phyloP scores from a whole-genome alignment of 2,113 vertebrate genomes.

The Chinchilla lanigera region DNA sequence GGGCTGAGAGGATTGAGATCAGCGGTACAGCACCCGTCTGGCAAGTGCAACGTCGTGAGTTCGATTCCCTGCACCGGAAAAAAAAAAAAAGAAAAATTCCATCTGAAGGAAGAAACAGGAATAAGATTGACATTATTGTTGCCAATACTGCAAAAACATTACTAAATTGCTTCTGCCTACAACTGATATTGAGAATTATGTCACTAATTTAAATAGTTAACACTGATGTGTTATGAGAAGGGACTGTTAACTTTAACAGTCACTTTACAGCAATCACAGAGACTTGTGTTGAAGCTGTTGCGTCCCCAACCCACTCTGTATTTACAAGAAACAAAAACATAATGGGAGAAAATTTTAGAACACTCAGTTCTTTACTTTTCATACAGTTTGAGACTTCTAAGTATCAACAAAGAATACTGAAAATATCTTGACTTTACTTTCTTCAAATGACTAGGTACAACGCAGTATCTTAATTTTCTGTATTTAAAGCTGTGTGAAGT shows the following conservation, averaged over 20 bases:
- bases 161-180: neutral
- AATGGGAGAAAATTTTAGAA: constrained; percentile 20
- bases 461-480: constrained; percentile 51
- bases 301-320: constrained; percentile 39
- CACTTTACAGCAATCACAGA: neutral
- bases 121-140: neutral
- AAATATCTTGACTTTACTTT: no score
- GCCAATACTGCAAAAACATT: neutral
- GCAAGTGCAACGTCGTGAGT: no score
- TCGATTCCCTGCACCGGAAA: no score
- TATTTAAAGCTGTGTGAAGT: constrained; percentile 81
- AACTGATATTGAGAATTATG: neutral
- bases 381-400: constrained; percentile 73
- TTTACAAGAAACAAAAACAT: constrained; percentile 56
- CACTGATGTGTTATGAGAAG: constrained; percentile 5
- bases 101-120: neutral
- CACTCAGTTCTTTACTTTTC: constrained; percentile 60
- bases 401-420: neutral
- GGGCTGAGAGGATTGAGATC: no score
- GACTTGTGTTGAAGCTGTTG: constrained; percentile 23
- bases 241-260: neutral
- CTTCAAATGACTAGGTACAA: no score
- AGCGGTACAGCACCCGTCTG: no score
- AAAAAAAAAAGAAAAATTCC: no score
- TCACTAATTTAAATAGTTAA: neutral